Percentiles rank a stretch among this genome's conserved stretches.
Evolutionary conservation across 92 coral and sea anemone genomes (phyloP).

Genomic region (Phymanthus crucifer): DNA sequence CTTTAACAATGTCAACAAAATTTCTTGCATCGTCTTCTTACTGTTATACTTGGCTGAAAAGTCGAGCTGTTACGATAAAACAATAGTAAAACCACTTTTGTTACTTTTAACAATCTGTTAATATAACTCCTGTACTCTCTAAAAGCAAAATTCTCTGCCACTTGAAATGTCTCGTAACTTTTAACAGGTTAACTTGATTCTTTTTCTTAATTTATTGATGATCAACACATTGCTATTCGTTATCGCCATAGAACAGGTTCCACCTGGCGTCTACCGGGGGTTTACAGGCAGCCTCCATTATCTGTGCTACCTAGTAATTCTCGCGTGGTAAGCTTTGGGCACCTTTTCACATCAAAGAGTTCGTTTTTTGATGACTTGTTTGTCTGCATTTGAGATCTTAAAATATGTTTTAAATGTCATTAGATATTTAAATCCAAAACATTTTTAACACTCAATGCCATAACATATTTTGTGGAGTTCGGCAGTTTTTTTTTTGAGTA

Average conservation of each 20-base stretch:
- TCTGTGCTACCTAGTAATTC: constrained; percentile 8
- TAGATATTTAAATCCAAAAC: neutral
- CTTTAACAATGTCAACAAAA: no score
- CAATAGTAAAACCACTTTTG: no score
- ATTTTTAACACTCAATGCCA: neutral
- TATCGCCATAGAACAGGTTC: constrained; percentile 11
- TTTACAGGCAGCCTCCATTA: neutral
- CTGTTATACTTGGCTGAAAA: no score
- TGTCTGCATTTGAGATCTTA: neutral
- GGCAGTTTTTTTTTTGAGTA: neutral
- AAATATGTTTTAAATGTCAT: neutral
- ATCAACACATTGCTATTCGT: constrained; percentile 1
- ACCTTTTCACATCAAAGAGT: neutral
- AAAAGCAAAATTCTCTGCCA: neutral
- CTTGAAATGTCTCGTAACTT: neutral
- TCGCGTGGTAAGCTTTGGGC: constrained; percentile 4
- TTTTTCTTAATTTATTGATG: constrained; percentile 11
- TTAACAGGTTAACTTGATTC: neutral
- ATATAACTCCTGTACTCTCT: no score
- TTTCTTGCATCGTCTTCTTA: no score
- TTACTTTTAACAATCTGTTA: no score
- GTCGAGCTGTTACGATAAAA: no score
- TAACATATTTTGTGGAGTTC: neutral
- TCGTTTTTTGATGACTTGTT: neutral
- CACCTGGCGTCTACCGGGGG: constrained; percentile 17